phyloP scores from a whole-genome alignment of 2,888 invertebrate species.

The Cerceris rybyensis region DNA sequence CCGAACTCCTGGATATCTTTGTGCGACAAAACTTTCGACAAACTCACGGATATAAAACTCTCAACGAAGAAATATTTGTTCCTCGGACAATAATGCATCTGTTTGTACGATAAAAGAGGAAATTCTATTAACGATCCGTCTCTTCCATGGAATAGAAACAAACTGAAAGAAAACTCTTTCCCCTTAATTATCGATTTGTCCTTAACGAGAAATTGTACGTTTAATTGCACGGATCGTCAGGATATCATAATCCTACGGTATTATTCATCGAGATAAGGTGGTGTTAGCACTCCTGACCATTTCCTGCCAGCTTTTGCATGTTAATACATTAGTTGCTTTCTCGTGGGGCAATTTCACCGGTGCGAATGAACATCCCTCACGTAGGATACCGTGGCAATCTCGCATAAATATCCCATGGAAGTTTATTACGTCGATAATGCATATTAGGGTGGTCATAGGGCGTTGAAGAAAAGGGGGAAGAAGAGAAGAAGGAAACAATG shows the following conservation, averaged over 20 bases:
- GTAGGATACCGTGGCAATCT: constrained; percentile 56
- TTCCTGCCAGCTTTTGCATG: constrained; percentile 42
- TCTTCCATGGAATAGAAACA: too few relatives aligned
- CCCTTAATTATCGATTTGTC: not conserved
- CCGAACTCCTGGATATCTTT: not conserved
- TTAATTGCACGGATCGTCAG: not conserved
- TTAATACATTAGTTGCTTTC: constrained; percentile 51
- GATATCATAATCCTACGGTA: constrained; percentile 50
- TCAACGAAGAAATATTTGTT: not conserved
- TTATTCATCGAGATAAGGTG: constrained; percentile 37
- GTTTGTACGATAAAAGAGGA: not conserved
- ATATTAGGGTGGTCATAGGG: constrained; percentile 35
- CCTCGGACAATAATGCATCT: not conserved
- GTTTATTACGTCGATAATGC: constrained; percentile 61
- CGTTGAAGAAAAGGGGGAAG: constrained; percentile 4
- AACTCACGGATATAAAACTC: not conserved
- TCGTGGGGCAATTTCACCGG: constrained; percentile 42
- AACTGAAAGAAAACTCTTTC: not conserved
- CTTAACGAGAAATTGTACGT: not conserved
- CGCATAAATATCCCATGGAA: constrained; percentile 55
- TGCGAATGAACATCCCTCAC: constrained; percentile 56
- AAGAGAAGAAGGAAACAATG: constrained; percentile 1
- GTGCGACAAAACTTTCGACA: not conserved
- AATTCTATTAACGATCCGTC: not conserved
- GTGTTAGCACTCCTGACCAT: constrained; percentile 32